Evolutionary conservation across 2,888 invertebrate genomes (phyloP).

Genomic region (Oxyteleia sp.): DNA sequence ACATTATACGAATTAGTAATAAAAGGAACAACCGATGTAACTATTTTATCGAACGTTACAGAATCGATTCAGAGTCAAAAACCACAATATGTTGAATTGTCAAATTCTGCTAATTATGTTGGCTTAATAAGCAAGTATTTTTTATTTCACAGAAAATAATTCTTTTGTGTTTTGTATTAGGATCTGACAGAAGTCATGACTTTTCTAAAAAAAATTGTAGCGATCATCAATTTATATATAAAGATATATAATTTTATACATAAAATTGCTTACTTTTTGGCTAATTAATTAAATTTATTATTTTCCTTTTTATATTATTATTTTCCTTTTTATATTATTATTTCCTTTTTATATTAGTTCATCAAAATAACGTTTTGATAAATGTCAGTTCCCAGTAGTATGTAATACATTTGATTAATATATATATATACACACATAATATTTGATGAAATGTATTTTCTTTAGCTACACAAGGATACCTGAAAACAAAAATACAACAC

Average conservation of each 20-base stretch:
- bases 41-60: not conserved
- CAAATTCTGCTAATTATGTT: not conserved
- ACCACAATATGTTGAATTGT: not conserved
- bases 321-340: no score
- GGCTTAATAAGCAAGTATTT: not conserved
- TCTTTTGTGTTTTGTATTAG: no score
- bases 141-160: not conserved
- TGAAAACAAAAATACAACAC: not conserved
- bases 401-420: not conserved
- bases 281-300: no score
- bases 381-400: no score
- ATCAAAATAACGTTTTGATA: no score
- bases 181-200: no score
- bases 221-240: no score
- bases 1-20: not conserved
- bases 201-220: no score
- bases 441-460: not conserved
- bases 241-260: no score
- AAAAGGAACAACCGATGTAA: not conserved
- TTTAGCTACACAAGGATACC: not conserved
- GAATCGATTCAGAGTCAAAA: not conserved
- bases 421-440: not conserved
- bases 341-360: no score
- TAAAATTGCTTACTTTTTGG: no score
- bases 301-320: no score